Evolutionary conservation across 2,888 invertebrate species (phyloP), one percentile per base, ranked within the genome.

Genomic region (Epirrhoe alternata): DNA sequence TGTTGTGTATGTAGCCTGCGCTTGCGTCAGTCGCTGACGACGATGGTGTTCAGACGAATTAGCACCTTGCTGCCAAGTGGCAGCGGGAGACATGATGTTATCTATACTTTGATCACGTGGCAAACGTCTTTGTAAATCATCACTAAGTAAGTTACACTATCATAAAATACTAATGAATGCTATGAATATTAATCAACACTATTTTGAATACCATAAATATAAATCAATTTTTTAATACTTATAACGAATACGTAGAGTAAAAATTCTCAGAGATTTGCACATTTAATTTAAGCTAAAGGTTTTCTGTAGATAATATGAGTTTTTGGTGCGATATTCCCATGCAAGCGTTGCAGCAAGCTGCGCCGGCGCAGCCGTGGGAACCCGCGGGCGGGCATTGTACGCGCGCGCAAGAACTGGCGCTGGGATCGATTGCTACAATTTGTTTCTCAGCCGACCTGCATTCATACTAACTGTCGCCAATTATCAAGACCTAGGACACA

Each of bases 261-360:
- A 12, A 38, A 38, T 10, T 38, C 38, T 38, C 10, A 38, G 38
- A 38, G 10, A 38, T 10, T 10, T 38, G 12, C 12, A 38, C 10
- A 38, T 10, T 38, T 2, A 38, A 38, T 38, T 10, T 6, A 35
- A 7, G 35, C 1, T 35, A 35, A 35, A 6, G 4, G 4, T 35
- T 7, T 35, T 7, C 35, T 8, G 38, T 47, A 49, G 16, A 42
- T 38, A 42, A 50, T 30, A n/a, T 35, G 51, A 58, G 38, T 50
- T 50, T 38, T 55, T 38, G 49, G 33, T 58, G 57, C 52, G 45
- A 42, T 52, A 35, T 66, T 66, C 61, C 16, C 66, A 62, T 45
- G 53, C 47, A 24, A 17, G 10, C 31, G 2, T 30, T 38, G 58
- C 57, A 7, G 31, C 38, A 45, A 12, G 33, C 38, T 8, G n/a